phyloP scores from a whole-genome alignment of 2,797 vertebrate species.

The Coccyzus lansbergi region DNA sequence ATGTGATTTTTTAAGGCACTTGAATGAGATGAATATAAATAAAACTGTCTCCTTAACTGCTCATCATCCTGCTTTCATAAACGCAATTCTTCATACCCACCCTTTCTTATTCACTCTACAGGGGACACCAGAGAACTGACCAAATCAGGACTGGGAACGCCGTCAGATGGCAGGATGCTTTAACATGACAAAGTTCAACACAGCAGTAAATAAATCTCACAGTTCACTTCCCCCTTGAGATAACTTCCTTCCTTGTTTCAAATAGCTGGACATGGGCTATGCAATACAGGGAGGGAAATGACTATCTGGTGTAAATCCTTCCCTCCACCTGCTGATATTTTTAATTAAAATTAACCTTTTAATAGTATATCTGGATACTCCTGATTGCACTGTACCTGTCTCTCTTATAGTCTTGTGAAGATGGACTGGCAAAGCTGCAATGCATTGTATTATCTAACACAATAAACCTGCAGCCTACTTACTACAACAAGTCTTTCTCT shows the following conservation, averaged over 20 bases:
- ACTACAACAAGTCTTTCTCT: neutral
- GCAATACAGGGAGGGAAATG: neutral
- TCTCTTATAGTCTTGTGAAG: neutral
- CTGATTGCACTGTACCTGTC: neutral
- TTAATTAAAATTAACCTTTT: constrained; percentile 20
- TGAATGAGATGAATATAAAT: neutral
- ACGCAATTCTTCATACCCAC: neutral
- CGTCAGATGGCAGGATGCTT: constrained; percentile 23
- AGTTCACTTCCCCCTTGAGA: constrained; percentile 37
- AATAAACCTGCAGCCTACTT: neutral
- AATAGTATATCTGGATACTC: neutral
- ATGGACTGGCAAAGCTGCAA: neutral
- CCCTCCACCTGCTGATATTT: neutral
- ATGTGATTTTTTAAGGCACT: neutral
- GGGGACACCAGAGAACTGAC: neutral
- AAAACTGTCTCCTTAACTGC: neutral
- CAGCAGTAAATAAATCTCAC: constrained; percentile 50
- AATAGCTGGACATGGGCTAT: neutral
- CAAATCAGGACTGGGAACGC: neutral
- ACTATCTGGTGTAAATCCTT: constrained; percentile 20
- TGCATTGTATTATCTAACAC: neutral
- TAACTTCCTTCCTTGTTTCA: constrained; percentile 57
- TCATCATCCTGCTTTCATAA: neutral
- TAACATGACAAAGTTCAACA: constrained; percentile 48
- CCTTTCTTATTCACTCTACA: neutral